Base-by-base conservation (phyloP, 2,113 vertebrate species). In the Notarius lentiginosus region DNA sequence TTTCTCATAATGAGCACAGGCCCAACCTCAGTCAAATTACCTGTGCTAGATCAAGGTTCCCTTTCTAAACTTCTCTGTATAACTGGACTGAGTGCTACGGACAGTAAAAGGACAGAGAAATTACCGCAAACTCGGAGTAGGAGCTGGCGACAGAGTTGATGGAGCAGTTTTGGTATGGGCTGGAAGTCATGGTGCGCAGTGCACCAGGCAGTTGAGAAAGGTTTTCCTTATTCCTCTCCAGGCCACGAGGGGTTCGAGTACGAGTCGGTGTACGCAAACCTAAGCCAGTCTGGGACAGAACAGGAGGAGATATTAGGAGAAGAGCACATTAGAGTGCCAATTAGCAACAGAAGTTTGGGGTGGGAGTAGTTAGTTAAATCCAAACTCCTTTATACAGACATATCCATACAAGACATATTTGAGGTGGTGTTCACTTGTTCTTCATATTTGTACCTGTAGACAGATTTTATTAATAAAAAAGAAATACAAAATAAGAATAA, bases 51-150 rank as follows among this genome's bases (percentile, higher is more conserved):
- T 22, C 30, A 41, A 18, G 58, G 65, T 30, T 7, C 8, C 68
- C 18, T 5, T 63, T 55, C 27, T 75, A 76, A 63, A 53, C 53
- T 41, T 55, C 75, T 34, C 77, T 27, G 79, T 89, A 18, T 86
- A 88, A 90, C 91, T 92, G 92, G 92, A 91, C 93, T 92, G 93
- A 72, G 92, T 89, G 92, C 91, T 90, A 84, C 82, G 91, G 27
- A 81, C 3, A 14, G 30, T 58, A 30, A 56, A 79, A 18, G 17
- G 18, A 60, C 0, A 1, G 24, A 87, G 7, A 47, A 94, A 96
- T 98, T 98, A 99, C 98, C 97, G 95, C 95, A 96, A 99, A 99
- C 91, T 98, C 96, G 30, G 96, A 96, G 96, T 99, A 99, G 95
- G 96, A 97, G 95, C 95, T 96, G 93, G 97, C 96, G 92, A 97